Base-by-base conservation (phyloP, 2,797 vertebrate genomes). In the Emydoidea blandingii region DNA sequence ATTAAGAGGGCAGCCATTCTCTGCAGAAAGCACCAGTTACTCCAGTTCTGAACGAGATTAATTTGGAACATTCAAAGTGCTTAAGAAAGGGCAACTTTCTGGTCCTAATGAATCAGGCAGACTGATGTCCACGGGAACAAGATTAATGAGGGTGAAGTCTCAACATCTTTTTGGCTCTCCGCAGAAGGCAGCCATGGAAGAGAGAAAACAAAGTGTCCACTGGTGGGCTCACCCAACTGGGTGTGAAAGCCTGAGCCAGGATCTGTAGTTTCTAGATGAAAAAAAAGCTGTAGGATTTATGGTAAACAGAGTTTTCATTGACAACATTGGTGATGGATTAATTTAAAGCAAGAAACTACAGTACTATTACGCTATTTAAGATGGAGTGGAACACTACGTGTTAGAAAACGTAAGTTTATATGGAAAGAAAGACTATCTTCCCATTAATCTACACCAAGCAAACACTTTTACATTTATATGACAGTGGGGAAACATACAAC, bases 401-500 rank as follows among this genome's bases (percentile, higher is more conserved):
- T 94, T 86, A 92, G 65, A 92, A 92, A 94, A 92, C 79, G 88
- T 62, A 68, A 95, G 81, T 81, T 85, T 83, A 93, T 89, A 76
- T 34, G 65, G 50, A 89, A 93, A 94, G 1, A 5, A 85, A 95
- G 88, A 89, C 95, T 83, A 79, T 80, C 92, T 97, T 92, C 92
- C 56, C 83, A 90, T 34, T 79, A 94, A 87, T 62, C 88, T 79
- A 90, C 52, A 78, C 81, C 91, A 91, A 90, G 94, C 56, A 97
- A 96, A 86, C 93, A 93, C 76, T 91, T 97, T 86, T 95, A 56
- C 88, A 95, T 96, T 97, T 91, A 91, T 96, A 72, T 96, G 92
- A 95, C 94, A 97, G 68, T 92, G 96, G 93, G 96, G 93, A 96
- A 94, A 96, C 85, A 97, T 97, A 97, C 81, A 89, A 96, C 95